phyloP scores from a whole-genome alignment of 2,888 invertebrate genomes.

The Ecliptopera silaceata region DNA sequence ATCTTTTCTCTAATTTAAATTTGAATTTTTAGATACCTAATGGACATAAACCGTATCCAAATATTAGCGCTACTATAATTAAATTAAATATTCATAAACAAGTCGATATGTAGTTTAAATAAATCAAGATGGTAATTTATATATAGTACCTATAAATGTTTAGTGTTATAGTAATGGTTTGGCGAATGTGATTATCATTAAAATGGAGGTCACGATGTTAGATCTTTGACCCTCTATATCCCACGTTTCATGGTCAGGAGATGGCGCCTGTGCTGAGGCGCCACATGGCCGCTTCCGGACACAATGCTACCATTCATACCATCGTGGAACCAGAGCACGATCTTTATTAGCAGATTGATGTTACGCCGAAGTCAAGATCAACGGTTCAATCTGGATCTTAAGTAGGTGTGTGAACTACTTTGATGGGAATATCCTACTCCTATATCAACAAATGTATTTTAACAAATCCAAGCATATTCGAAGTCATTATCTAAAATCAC shows the following conservation, averaged over 20 bases:
- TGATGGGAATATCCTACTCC: too few relatives aligned
- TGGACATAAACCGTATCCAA: slow-evolving; percentile 12
- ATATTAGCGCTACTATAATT: slow-evolving; percentile 20
- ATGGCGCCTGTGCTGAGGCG: slow-evolving; percentile 59
- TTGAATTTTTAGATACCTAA: too few relatives aligned
- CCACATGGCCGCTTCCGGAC: slow-evolving; percentile 58
- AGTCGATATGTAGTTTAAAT: slow-evolving; percentile 4
- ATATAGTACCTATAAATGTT: slow-evolving; percentile 12
- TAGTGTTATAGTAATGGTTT: slow-evolving; percentile 11
- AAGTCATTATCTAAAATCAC: too few relatives aligned
- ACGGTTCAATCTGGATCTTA: slow-evolving; percentile 39
- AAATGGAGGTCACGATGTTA: slow-evolving; percentile 64
- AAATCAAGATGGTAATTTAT: slow-evolving; percentile 18
- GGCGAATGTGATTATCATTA: slow-evolving; percentile 31
- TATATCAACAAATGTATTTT: too few relatives aligned
- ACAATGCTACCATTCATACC: slow-evolving; percentile 64
- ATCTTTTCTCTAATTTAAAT: too few relatives aligned
- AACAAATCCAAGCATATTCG: too few relatives aligned
- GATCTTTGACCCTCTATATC: slow-evolving; percentile 67
- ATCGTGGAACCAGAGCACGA: slow-evolving; percentile 53
- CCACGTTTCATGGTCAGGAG: slow-evolving; percentile 65
- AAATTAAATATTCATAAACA: slow-evolving; percentile 30
- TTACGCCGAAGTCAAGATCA: slow-evolving; percentile 60
- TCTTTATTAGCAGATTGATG: slow-evolving; percentile 48
- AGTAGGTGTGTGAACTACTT: slow-evolving; percentile 28